These are phyloP conservation scores for Episyrphus balteatus DNA, from an alignment of 1,140 invertebrate genomes.

Conservation along the genomic window DNA sequence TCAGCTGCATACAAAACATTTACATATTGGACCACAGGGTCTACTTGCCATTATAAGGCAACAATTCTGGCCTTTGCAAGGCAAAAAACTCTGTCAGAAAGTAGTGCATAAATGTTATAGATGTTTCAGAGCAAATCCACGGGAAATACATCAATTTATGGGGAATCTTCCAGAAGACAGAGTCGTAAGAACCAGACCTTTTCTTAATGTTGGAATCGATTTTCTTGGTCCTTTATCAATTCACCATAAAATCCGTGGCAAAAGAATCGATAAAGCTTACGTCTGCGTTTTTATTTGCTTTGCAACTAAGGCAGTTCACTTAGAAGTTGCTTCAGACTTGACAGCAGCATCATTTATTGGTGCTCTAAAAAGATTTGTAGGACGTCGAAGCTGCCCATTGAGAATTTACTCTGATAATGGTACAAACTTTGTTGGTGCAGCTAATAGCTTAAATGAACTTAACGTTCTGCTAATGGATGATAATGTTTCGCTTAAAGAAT, in stretches of 20 bases:
- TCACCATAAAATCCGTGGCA: background rate
- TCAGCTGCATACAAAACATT: too few relatives aligned
- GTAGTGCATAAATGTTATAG: too few relatives aligned
- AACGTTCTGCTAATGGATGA: too few relatives aligned
- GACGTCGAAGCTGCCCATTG: conserved; percentile 11
- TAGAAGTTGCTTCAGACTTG: conserved; percentile 20
- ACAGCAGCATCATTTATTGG: conserved; percentile 17
- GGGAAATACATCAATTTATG: conserved; percentile 9
- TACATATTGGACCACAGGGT: too few relatives aligned
- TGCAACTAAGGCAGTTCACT: conserved; percentile 17
- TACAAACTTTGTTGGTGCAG: conserved; percentile 17
- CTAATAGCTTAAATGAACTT: conserved; percentile 8
- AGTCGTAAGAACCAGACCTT: conserved; percentile 4
- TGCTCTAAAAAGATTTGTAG: conserved; percentile 22
- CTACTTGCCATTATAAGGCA: too few relatives aligned
- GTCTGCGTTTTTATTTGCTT: conserved; percentile 24
- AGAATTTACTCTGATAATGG: too few relatives aligned
- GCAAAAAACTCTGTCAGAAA: too few relatives aligned
- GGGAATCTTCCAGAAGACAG: conserved; percentile 1
- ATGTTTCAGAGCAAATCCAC: too few relatives aligned
- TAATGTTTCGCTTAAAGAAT: too few relatives aligned
- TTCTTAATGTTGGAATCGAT: conserved; percentile 21
- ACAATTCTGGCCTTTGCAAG: too few relatives aligned
- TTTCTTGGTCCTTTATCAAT: conserved; percentile 27
- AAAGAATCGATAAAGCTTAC: conserved; percentile 12